Base-by-base conservation (phyloP, 2,888 invertebrate species). In the Drosophila subsilvestris region DNA sequence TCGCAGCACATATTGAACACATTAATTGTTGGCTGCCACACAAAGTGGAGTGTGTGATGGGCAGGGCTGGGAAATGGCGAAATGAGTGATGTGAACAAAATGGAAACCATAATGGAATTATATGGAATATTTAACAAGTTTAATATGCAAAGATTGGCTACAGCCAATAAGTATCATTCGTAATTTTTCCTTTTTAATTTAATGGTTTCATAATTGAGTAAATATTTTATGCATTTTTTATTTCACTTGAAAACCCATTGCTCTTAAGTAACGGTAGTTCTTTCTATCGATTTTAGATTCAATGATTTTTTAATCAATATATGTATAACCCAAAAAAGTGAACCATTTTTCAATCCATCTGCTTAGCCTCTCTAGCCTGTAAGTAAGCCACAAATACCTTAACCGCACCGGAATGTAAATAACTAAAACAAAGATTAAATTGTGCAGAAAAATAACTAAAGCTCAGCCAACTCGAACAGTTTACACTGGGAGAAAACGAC, bases 401-500 rank as follows among this genome's bases (percentile, higher is more conserved):
- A 14, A 51, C 49, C 25, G n/a, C 14, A 37, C n/a, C 37, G 25
- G 53, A 42, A 70, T 70, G 63, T 63, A 70, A 63, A 63, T 57
- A 63, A 54, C 44, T 63, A 27, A 57, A 37, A 57, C 62, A 47
- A 63, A 59, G 58, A 77, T 72, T 74, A 79, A 85, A 80, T 87
- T 53, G 80, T 74, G 87, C 83, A 80, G 74, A 78, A 85, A 87
- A 85, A 72, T 72, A 75, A 65, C 61, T 56, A 45, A 75, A 80
- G 65, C 57, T 58, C 79, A 80, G 56, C 78, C 77, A 78, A 73
- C 65, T 75, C 63, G 78, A 81, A 82, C 75, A n/a, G 43, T 48
- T 70, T 62, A 70, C 70, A 69, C 63, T 37, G 1, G 14, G 18
- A 72, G 61, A 69, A 74, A 75, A 56, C 54, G 62, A 60, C 25